These are phyloP conservation scores for Haliclona indistincta DNA, from an alignment of 37 sponge, comb jelly and placozoan genomes.

Conservation along the genomic window DNA sequence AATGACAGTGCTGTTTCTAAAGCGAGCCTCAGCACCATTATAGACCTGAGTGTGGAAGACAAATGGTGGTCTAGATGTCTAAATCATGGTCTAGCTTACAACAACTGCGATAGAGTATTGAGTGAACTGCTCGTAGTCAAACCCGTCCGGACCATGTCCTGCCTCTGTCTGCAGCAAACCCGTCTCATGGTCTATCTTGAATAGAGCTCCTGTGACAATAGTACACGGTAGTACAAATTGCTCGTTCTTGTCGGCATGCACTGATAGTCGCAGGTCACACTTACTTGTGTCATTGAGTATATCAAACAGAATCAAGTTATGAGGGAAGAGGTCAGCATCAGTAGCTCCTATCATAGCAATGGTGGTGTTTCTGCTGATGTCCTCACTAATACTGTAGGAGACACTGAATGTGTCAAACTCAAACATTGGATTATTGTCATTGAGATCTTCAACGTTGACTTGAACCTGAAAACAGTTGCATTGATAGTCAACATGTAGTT, in stretches of 20 bases:
- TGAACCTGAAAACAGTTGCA: background rate
- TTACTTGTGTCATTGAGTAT: conserved; percentile 4
- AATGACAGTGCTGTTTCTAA: conserved; percentile 2
- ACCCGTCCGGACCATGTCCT: conserved; percentile 1
- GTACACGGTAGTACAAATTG: background rate
- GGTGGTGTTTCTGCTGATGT: background rate
- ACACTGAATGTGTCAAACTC: background rate
- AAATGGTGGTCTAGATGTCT: background rate
- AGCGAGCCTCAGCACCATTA: background rate
- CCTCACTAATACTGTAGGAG: background rate
- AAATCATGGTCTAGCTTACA: background rate
- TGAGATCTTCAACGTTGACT: conserved; percentile 54
- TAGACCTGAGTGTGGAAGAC: background rate
- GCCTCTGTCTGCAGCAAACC: conserved; percentile 7
- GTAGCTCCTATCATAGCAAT: background rate
- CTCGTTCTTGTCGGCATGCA: background rate
- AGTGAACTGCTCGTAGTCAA: background rate
- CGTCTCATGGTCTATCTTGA: conserved; percentile 3
- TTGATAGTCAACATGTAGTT: too few species aligned
- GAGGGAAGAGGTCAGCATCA: conserved; percentile 13
- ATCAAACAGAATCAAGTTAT: conserved; percentile 13
- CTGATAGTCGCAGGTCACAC: too few species aligned
- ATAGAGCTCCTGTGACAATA: conserved; percentile 2
- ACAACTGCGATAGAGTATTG: background rate
- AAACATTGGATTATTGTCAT: conserved; percentile 68